Base-by-base conservation (phyloP, 2,797 vertebrate species). In the Microchirus variegatus region DNA sequence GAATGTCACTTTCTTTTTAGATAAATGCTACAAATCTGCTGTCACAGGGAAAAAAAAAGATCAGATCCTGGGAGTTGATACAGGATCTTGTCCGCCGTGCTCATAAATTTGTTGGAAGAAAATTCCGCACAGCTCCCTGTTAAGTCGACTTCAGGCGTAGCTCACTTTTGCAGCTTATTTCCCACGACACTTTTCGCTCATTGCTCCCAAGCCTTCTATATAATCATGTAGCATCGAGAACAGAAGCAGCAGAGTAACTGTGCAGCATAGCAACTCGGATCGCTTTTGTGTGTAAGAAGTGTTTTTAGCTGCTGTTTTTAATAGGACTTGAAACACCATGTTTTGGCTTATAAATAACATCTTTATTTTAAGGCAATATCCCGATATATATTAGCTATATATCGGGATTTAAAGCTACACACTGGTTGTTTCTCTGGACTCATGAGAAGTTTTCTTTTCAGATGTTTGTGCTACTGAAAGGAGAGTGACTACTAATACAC, bases 111-210 rank as follows among this genome's bases (percentile, higher is more conserved):
- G 38, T 26, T 13, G 35, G 15, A 47, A 12, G 19, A 46, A 60
- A 67, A 63, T 65, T 63, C 46, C 60, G 54, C 45, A 16, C 53
- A 62, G 64, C 71, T 67, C 50, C 54, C 70, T 78, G 62, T 71
- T 66, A 70, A 58, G 52, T 59, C 77, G 68, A 77, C 75, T 73
- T 63, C 73, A 73, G 75, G 70, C 69, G 70, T 64, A 44, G 53
- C 56, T 75, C 66, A 67, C 57, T 70, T 72, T 81, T 84, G 67
- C 53, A 81, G 70, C 67, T 70, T 73, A 77, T 87, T 80, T 84
- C 70, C 71, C 69, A 44, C 43, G 76, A 65, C 80, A 81, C 44
- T 47, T 81, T 69, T 77, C 22, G 45, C 37, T 74, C 68, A 78
- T 78, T 68, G 68, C 73, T 86, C 67, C 59, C 77, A 72, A 55